Base-by-base conservation (phyloP, 2,888 invertebrate species). In the Trichopria drosophilae region DNA sequence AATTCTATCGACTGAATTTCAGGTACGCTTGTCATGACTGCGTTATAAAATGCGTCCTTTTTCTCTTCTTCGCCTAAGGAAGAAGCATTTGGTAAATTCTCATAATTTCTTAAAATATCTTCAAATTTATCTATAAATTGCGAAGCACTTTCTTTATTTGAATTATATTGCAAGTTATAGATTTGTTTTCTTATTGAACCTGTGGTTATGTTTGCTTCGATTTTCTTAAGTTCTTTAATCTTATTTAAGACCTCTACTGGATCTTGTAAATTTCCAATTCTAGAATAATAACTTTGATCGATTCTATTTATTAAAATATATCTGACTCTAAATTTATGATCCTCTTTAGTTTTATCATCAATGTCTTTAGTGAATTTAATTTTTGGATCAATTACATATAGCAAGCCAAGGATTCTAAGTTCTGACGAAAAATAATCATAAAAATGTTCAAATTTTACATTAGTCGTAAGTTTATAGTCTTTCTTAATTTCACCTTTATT, bases 111-210 rank as follows among this genome's bases (percentile, higher is more conserved):
- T 7, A 50, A 10, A 1, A 39, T 26, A 3, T 53, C 53, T 15
- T 56, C 42, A 23, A 56, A 56, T 28, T 31, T 53, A 13, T 53
- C 51, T n/a, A 31, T 19, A 28, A 54, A 57, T 9, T 47, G 47
- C 12, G 41, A 34, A 10, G 49, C 49, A 6, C 29, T 55, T 18
- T 40, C 40, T 47, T 52, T 50, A 12, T 22, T 15, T 9, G 44
- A 35, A 29, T n/a, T 34, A 36, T 50, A 52, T 31, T 42, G 29
- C 10, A 46, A n/a, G n/a, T 10, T 55, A 19, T 55, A 46, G 1
- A 52, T 28, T 16, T 43, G 16, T 13, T 47, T n/a, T 44, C 57
- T 45, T 7, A 54, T 28, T 6, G 18, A 39, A 16, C 23, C 16
- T 3, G 49, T 26, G 4, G 51, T 47, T 16, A 37, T 13, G 44